Evolutionary conservation across 2,797 vertebrate genomes (phyloP).

Genomic region (Bothrops alternatus): DNA sequence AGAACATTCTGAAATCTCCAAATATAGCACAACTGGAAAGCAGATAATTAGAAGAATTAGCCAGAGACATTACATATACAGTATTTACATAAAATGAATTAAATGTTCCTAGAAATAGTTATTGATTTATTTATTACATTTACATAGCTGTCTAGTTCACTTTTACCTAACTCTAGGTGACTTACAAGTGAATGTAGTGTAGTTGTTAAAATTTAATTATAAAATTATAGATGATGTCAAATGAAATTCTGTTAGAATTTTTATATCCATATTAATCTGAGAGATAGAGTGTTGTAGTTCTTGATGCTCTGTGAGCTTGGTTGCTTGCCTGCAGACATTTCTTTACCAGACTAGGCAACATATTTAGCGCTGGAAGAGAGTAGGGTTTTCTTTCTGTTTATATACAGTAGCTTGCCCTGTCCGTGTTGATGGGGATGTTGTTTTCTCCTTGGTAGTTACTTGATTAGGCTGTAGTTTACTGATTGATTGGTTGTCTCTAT

Average conservation of each 20-base stretch:
- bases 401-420: neutral
- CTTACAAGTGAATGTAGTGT: neutral
- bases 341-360: neutral
- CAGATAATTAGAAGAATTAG: neutral
- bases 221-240: neutral
- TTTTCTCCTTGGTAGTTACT: neutral
- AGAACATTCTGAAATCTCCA: neutral
- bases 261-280: neutral
- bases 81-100: neutral
- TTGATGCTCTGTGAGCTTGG: neutral
- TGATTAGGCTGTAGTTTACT: neutral
- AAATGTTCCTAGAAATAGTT: neutral
- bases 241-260: neutral
- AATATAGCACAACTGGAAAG: neutral
- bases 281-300: neutral
- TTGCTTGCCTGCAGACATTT: neutral
- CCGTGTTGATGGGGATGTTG: neutral
- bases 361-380: neutral
- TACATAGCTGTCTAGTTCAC: neutral
- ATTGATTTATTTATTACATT: neutral
- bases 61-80: neutral
- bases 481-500: neutral
- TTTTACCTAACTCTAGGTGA: neutral
- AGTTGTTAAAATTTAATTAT: neutral
- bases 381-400: neutral